These are phyloP conservation scores for Grantiella picta DNA, from an alignment of 2,113 vertebrate species.

Conservation along the genomic window DNA sequence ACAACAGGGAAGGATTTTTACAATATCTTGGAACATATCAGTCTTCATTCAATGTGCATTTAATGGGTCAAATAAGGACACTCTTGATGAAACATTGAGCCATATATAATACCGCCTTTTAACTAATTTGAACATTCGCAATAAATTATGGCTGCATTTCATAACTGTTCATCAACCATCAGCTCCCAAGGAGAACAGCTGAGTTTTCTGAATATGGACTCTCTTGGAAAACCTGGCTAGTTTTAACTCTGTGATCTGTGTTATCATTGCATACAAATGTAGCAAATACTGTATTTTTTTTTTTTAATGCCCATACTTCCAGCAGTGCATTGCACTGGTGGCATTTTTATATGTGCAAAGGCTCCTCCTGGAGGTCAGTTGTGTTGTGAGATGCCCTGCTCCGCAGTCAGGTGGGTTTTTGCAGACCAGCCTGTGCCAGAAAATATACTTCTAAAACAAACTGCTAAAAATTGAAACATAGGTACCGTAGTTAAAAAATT, in stretches of 20 bases:
- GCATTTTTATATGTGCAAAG: conserved; percentile 35
- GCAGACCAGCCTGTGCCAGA: not conserved
- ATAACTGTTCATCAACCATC: conserved; percentile 42
- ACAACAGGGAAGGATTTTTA: not conserved
- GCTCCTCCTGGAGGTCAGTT: conserved; percentile 64
- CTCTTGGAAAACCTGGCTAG: not conserved
- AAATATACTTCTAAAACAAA: not conserved
- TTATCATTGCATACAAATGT: not conserved
- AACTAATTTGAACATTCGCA: conserved; percentile 47
- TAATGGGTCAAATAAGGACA: conserved; percentile 53
- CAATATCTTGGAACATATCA: not conserved
- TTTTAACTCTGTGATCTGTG: not conserved
- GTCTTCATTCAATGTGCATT: not conserved
- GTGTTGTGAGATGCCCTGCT: not conserved
- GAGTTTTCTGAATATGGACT: not conserved
- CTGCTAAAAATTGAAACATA: not conserved
- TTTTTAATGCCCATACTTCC: not conserved
- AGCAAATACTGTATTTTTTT: not conserved
- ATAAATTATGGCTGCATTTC: conserved; percentile 47
- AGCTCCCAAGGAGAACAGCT: conserved; percentile 17
- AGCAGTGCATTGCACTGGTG: not conserved
- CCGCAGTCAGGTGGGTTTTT: not conserved
- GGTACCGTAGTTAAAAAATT: not conserved
- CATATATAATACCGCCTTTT: conserved; percentile 39
- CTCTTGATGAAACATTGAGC: conserved; percentile 13